Conservation (phyloP, 1,140 invertebrate genomes). For the Lepidurus arcticus region DNA sequence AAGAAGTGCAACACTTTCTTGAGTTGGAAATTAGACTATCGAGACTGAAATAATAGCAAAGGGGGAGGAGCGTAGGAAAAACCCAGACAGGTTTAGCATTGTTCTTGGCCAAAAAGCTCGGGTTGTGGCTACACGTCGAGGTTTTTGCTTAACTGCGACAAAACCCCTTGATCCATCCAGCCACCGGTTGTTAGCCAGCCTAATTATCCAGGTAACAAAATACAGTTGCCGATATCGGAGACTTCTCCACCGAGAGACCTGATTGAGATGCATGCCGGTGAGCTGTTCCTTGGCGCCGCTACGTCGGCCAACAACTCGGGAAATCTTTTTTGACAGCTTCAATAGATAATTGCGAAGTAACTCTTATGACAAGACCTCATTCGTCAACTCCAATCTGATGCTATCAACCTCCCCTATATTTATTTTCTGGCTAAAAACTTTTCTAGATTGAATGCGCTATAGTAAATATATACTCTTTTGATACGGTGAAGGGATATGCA, state of each 20-base stretch:
- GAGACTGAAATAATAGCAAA: no score
- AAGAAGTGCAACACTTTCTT: background rate
- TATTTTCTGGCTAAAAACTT: background rate
- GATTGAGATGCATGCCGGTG: slow-evolving; percentile 20
- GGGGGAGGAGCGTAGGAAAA: no score
- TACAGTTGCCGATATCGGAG: slow-evolving; percentile 21
- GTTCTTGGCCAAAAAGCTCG: no score
- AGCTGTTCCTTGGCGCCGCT: slow-evolving; percentile 16
- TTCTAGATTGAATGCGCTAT: no score
- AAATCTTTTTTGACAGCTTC: slow-evolving; percentile 15
- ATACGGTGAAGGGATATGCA: no score
- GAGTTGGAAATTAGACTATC: no score
- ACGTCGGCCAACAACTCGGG: background rate
- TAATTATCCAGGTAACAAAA: slow-evolving; percentile 22
- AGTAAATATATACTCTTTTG: no score
- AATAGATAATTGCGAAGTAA: background rate
- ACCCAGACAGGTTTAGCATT: no score
- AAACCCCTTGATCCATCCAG: slow-evolving; percentile 15
- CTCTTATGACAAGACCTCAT: background rate
- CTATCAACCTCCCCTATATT: background rate
- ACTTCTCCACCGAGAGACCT: background rate
- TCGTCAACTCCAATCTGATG: background rate
- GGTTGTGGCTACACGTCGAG: no score
- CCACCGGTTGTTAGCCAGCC: slow-evolving; percentile 13
- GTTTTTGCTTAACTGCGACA: background rate